Evolutionary conservation across 2,797 vertebrate species (phyloP).

Genomic region (Bryconaethiops microstoma): DNA sequence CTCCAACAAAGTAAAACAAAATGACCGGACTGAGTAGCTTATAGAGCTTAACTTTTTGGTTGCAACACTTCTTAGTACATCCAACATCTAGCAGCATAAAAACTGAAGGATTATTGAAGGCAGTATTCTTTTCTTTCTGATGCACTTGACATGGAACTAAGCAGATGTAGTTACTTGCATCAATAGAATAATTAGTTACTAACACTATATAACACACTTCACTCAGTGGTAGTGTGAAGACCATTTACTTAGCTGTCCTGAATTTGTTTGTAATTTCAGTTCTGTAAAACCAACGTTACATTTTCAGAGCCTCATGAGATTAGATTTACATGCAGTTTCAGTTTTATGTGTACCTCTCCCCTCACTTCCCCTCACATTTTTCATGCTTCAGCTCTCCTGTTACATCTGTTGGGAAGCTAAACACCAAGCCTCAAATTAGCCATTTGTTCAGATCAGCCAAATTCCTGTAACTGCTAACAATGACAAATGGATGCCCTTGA

Average conservation of each 20-base stretch:
- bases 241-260: too few species aligned
- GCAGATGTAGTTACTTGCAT: too few species aligned
- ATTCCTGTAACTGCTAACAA: neutral
- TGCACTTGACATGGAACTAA: too few species aligned
- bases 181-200: too few species aligned
- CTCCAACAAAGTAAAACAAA: too few species aligned
- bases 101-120: too few species aligned
- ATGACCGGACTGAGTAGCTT: too few species aligned
- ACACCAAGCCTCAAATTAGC: neutral
- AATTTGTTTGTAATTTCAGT: neutral
- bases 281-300: neutral
- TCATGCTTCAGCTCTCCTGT: slow-evolving; percentile 55
- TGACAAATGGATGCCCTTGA: slow-evolving; percentile 59
- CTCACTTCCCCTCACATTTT: neutral
- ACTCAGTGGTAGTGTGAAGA: too few species aligned
- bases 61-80: too few species aligned
- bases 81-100: too few species aligned
- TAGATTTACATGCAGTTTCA: slow-evolving; percentile 25
- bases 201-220: neutral
- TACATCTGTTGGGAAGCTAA: slow-evolving; percentile 34
- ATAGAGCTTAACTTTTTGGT: too few species aligned
- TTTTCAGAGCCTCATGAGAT: neutral
- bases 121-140: too few species aligned
- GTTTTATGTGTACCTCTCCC: neutral
- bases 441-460: neutral